Evolutionary conservation across 2,888 invertebrate species (phyloP).

Genomic region (Leucoma salicis): DNA sequence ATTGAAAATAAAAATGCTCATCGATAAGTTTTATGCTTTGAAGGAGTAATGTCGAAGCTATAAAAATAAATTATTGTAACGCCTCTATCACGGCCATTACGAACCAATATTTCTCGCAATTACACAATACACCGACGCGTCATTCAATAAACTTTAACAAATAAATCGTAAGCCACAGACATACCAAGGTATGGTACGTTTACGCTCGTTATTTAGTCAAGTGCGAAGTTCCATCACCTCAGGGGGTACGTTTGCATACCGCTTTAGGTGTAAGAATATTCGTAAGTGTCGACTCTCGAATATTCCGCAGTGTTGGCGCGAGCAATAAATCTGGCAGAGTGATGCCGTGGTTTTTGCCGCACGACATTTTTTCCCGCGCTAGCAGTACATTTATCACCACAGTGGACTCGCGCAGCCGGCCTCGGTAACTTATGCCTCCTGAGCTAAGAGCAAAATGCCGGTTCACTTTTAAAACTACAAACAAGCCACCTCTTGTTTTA

Average conservation of each 20-base stretch:
- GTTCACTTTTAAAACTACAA: slow-evolving; percentile 43
- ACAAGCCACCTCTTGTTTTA: slow-evolving; percentile 35
- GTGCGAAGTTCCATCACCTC: slow-evolving; percentile 79
- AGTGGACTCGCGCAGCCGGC: slow-evolving; percentile 34
- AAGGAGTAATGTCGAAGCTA: neutral
- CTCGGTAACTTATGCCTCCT: slow-evolving; percentile 66
- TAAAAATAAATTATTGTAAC: neutral
- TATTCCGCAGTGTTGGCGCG: slow-evolving; percentile 68
- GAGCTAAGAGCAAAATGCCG: slow-evolving; percentile 41
- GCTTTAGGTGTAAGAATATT: slow-evolving; percentile 69
- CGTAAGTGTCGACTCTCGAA: slow-evolving; percentile 60
- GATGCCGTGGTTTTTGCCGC: slow-evolving; percentile 73
- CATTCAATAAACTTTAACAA: slow-evolving; percentile 36
- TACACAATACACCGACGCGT: slow-evolving; percentile 27
- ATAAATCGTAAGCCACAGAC: slow-evolving; percentile 36
- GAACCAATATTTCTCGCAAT: slow-evolving; percentile 23
- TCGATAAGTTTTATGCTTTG: neutral
- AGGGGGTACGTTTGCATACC: slow-evolving; percentile 72
- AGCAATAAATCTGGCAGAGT: slow-evolving; percentile 75
- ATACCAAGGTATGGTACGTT: slow-evolving; percentile 45
- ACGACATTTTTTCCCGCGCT: slow-evolving; percentile 81
- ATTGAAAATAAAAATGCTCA: neutral
- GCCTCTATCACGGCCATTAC: slow-evolving; percentile 2
- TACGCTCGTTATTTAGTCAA: slow-evolving; percentile 74
- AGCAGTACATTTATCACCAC: slow-evolving; percentile 72